phyloP scores from a whole-genome alignment of 2,888 invertebrate genomes.

The Drosophila neotestacea region DNA sequence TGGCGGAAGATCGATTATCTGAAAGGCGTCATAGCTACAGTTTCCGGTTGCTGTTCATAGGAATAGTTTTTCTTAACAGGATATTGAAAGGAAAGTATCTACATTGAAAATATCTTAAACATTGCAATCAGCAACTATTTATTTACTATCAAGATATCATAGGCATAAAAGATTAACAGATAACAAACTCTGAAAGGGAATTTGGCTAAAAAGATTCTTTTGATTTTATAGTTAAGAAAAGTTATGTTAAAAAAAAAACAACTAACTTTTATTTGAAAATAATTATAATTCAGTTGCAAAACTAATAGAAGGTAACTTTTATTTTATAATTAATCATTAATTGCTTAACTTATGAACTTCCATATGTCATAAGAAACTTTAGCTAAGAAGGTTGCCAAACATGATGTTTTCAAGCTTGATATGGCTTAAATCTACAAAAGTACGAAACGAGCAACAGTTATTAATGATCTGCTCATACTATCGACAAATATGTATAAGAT shows the following conservation, averaged over 20 bases:
- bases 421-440: background rate
- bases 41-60: constrained; percentile 1
- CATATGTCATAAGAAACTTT: background rate
- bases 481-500: constrained; percentile 22
- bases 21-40: background rate
- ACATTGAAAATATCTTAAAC: too few relatives aligned
- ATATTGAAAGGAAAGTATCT: background rate
- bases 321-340: background rate
- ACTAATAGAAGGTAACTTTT: too few relatives aligned
- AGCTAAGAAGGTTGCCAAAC: constrained; percentile 1
- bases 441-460: constrained; percentile 5
- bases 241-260: background rate
- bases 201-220: background rate
- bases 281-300: background rate
- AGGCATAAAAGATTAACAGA: too few relatives aligned
- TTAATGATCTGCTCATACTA: constrained; percentile 6
- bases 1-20: constrained; percentile 13
- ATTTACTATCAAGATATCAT: too few relatives aligned
- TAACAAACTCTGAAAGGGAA: background rate
- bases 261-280: background rate
- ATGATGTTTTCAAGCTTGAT: constrained; percentile 5
- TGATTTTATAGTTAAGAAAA: too few relatives aligned
- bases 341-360: background rate
- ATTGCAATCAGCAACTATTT: too few relatives aligned
- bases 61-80: constrained; percentile 2